Conservation (phyloP, 2,113 vertebrate genomes). For the Oenanthe melanoleuca region DNA sequence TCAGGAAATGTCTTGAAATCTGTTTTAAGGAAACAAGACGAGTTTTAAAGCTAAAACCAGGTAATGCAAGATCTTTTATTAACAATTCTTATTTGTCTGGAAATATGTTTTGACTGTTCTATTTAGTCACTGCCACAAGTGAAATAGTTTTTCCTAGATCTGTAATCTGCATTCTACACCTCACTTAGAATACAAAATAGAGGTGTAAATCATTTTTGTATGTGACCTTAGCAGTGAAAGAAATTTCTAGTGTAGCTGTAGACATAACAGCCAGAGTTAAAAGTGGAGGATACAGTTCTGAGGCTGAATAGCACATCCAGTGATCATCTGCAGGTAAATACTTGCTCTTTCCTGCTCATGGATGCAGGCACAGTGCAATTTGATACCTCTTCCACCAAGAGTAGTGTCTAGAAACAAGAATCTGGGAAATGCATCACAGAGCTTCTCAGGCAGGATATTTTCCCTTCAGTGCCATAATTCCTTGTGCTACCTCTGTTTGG, state of each 20-base stretch:
- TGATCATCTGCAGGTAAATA: constrained; percentile 49
- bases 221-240: not conserved
- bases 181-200: not conserved
- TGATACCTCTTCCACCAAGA: constrained; percentile 17
- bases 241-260: not conserved
- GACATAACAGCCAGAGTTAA: not conserved
- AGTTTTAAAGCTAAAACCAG: constrained; percentile 1
- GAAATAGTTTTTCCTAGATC: not conserved
- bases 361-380: not conserved
- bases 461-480: constrained; percentile 19
- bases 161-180: not conserved
- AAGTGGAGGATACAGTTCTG: not conserved
- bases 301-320: not conserved
- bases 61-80: not conserved
- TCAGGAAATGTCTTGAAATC: constrained; percentile 5
- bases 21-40: not conserved
- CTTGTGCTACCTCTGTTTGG: not conserved
- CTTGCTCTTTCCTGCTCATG: not conserved
- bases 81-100: constrained; percentile 5
- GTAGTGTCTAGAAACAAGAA: constrained; percentile 28
- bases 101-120: constrained; percentile 33
- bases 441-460: constrained; percentile 15
- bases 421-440: constrained; percentile 51
- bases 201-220: not conserved
- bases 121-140: not conserved